phyloP scores from a whole-genome alignment of 2,888 invertebrate genomes.

The Syritta pipiens region DNA sequence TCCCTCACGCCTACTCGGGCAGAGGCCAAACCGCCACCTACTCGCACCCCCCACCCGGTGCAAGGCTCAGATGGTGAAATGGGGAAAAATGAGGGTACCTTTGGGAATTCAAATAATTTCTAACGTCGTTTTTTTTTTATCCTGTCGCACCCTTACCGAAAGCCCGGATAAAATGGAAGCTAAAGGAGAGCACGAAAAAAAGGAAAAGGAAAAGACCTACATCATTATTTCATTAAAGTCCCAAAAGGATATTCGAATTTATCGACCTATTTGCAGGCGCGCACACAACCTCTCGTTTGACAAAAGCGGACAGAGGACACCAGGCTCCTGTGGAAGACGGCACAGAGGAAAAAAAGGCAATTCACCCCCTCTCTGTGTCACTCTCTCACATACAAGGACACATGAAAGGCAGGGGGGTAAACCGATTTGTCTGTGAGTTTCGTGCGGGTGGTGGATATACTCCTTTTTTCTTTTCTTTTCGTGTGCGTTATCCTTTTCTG shows the following conservation, averaged over 20 bases:
- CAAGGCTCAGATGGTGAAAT: slow-evolving; percentile 17
- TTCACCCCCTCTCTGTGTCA: slow-evolving; percentile 18
- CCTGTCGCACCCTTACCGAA: slow-evolving; percentile 32
- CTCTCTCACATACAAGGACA: slow-evolving; percentile 26
- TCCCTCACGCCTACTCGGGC: slow-evolving; percentile 42
- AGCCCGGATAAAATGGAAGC: slow-evolving; percentile 47
- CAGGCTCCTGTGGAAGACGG: background rate
- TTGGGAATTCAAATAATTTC: slow-evolving; percentile 60
- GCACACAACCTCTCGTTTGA: slow-evolving; percentile 30
- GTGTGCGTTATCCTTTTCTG: slow-evolving; percentile 47
- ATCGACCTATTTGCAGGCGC: slow-evolving; percentile 65
- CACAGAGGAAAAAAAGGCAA: slow-evolving; percentile 25
- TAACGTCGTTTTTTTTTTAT: slow-evolving; percentile 62
- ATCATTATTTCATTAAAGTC: slow-evolving; percentile 67
- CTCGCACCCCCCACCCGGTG: background rate
- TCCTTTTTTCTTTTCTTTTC: slow-evolving; percentile 1
- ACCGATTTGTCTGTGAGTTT: slow-evolving; percentile 46
- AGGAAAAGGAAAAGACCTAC: slow-evolving; percentile 51
- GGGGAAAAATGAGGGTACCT: slow-evolving; percentile 46
- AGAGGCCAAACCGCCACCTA: slow-evolving; percentile 31
- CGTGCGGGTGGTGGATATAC: slow-evolving; percentile 24
- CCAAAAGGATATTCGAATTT: slow-evolving; percentile 67
- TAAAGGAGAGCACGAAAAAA: slow-evolving; percentile 2
- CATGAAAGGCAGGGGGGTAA: slow-evolving; percentile 26
- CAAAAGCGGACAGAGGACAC: slow-evolving; percentile 48